Conservation (phyloP, 2,113 vertebrate species). For the Eubucco bourcierii region DNA sequence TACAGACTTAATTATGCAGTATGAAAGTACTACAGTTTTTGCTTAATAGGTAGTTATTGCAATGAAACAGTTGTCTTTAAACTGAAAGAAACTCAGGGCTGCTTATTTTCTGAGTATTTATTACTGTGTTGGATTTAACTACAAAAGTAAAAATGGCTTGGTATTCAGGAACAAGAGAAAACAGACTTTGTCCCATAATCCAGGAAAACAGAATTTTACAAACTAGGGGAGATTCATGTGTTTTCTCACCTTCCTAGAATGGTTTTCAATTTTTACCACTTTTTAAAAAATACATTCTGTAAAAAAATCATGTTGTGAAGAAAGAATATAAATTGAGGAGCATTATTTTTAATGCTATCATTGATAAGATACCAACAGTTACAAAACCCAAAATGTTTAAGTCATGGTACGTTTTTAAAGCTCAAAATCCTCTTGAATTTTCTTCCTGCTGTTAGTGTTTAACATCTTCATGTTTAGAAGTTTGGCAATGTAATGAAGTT, state of each 20-base stretch:
- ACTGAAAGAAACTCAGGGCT: background rate
- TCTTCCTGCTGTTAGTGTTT: background rate
- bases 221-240: background rate
- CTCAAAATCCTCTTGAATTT: background rate
- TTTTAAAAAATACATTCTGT: background rate
- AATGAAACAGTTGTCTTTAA: background rate
- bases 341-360: background rate
- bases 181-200: background rate
- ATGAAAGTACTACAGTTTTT: background rate
- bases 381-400: background rate
- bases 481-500: background rate
- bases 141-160: background rate
- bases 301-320: background rate
- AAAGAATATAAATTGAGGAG: background rate
- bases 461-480: background rate
- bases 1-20: slow-evolving; percentile 39
- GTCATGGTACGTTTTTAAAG: background rate
- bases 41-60: slow-evolving; percentile 10
- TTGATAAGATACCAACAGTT: background rate
- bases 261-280: background rate
- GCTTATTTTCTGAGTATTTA: background rate
- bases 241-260: background rate
- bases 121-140: background rate
- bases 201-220: background rate
- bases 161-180: background rate